Evolutionary conservation across 2,888 invertebrate species (phyloP).

Genomic region (Julus scanicus): DNA sequence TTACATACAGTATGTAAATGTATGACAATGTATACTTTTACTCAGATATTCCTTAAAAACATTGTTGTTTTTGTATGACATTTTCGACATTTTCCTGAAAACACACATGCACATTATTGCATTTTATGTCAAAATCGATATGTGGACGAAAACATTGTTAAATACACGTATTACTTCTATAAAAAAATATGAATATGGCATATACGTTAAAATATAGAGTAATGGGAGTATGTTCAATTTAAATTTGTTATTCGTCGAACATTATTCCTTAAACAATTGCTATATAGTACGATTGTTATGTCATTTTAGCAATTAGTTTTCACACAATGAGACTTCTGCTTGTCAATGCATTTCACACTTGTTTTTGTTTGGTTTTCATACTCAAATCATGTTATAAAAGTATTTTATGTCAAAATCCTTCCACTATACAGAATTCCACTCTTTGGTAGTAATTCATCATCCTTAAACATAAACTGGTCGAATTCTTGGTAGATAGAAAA

Average conservation of each 20-base stretch:
- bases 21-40: too few relatives aligned
- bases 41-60: too few relatives aligned
- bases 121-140: too few relatives aligned
- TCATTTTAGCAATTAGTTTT: background rate
- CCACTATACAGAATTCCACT: background rate
- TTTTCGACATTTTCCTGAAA: too few relatives aligned
- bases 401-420: background rate
- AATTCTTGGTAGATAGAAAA: background rate
- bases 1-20: too few relatives aligned
- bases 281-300: background rate
- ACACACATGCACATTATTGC: too few relatives aligned
- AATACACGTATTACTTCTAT: too few relatives aligned
- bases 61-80: too few relatives aligned
- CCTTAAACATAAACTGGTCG: background rate
- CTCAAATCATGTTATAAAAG: background rate
- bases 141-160: too few relatives aligned
- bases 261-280: background rate
- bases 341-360: background rate
- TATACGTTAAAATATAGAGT: too few relatives aligned
- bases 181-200: too few relatives aligned
- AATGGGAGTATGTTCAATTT: too few relatives aligned
- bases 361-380: background rate
- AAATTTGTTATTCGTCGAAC: background rate
- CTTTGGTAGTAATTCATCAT: background rate
- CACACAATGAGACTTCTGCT: background rate